These are phyloP conservation scores for Sapayoa aenigma DNA, from an alignment of 2,113 vertebrate species.

Conservation along the genomic window DNA sequence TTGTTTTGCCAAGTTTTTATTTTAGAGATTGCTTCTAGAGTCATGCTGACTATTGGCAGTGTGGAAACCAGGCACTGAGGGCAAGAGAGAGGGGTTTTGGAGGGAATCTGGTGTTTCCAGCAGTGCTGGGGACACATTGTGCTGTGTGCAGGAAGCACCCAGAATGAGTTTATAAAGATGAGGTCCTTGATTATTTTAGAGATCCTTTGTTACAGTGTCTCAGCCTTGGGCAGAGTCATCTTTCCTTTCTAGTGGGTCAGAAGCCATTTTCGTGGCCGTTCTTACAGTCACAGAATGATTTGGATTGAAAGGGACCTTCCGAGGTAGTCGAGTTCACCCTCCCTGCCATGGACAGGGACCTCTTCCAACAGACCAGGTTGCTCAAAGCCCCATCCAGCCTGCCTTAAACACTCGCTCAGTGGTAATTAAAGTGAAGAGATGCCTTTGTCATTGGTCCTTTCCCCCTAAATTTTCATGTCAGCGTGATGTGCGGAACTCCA, in stretches of 20 bases:
- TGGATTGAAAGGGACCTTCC: not conserved
- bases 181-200: not conserved
- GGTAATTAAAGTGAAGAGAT: not conserved
- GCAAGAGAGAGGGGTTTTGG: not conserved
- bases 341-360: not conserved
- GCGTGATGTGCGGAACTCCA: no score
- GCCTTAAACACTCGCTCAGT: not conserved
- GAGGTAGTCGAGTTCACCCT: not conserved
- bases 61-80: fast-evolving
- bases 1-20: not conserved
- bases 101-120: not conserved
- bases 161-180: not conserved
- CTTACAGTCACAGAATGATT: not conserved
- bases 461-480: not conserved
- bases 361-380: not conserved
- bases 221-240: not conserved
- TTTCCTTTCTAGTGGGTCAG: not conserved
- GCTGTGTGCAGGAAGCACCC: not conserved
- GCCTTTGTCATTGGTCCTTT: not conserved
- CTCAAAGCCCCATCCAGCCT: not conserved
- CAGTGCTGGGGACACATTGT: not conserved
- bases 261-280: not conserved
- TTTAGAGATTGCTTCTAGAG: not conserved
- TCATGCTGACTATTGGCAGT: not conserved
- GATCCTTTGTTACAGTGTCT: not conserved